Conservation (phyloP, 2,888 invertebrate species). For the Malthinus seriepunctatus region DNA sequence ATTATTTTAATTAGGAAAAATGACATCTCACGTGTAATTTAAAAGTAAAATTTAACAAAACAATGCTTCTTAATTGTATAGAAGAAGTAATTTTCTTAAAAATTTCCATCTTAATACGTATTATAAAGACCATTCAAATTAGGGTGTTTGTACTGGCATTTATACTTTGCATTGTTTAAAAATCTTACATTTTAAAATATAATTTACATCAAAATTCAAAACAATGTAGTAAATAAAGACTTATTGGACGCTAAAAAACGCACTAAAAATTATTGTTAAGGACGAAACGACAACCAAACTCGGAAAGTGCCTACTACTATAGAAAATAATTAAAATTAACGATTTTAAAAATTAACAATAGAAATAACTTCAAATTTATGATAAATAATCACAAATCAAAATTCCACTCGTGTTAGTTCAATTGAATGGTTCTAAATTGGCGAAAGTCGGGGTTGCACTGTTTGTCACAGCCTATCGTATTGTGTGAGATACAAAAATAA, state of each 20-base stretch:
- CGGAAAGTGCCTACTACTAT: background rate
- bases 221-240: no score
- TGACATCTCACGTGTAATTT: no score
- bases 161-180: no score
- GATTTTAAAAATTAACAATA: constrained; percentile 33
- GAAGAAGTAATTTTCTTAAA: no score
- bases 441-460: constrained; percentile 46
- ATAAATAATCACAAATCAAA: constrained; percentile 52
- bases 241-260: background rate
- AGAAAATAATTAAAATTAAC: constrained; percentile 16
- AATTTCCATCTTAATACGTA: no score
- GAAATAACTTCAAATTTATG: constrained; percentile 44
- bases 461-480: constrained; percentile 52
- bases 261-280: background rate
- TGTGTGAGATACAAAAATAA: constrained; percentile 54
- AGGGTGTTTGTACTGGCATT: no score
- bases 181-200: no score
- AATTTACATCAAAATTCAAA: no score
- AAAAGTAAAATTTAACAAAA: no score
- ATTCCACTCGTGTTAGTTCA: constrained; percentile 51
- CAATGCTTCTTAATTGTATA: no score
- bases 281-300: constrained; percentile 7
- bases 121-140: no score
- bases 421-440: constrained; percentile 54
- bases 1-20: no score